Percentiles rank a stretch among this genome's conserved stretches.
Evolutionary conservation across 1,140 invertebrate genomes (phyloP).

Genomic region (Zaprionus camerounensis): DNA sequence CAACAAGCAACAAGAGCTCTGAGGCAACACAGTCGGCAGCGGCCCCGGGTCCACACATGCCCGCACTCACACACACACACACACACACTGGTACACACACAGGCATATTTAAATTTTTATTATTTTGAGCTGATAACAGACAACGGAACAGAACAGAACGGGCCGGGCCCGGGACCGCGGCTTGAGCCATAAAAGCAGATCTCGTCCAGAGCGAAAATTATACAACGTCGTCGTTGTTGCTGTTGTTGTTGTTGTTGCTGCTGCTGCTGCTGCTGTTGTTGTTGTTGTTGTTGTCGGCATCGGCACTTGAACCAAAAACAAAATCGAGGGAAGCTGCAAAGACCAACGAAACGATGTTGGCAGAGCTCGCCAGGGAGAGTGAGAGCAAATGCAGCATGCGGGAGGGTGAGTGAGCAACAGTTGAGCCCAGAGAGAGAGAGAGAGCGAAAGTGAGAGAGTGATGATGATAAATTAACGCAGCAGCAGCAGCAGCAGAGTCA

Average conservation of each 20-base stretch:
- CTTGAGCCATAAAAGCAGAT: constrained; percentile 75
- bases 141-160: constrained; percentile 54
- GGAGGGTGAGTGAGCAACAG: constrained; percentile 8
- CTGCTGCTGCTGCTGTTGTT: constrained; percentile 9
- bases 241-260: constrained; percentile 16
- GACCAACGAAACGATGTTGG: constrained; percentile 47
- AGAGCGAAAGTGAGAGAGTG: neutral
- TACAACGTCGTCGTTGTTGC: constrained; percentile 41
- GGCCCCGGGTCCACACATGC: constrained; percentile 61
- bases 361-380: constrained; percentile 1
- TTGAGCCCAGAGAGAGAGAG: constrained; percentile 3
- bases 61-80: constrained; percentile 31
- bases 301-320: constrained; percentile 71
- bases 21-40: constrained; percentile 37
- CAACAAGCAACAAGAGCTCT: constrained; percentile 15
- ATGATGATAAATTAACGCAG: constrained; percentile 1
- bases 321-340: constrained; percentile 75
- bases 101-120: constrained; percentile 79
- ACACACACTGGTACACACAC: constrained; percentile 16
- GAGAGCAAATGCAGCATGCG: neutral
- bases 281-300: constrained; percentile 28
- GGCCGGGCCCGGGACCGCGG: constrained; percentile 52
- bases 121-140: constrained; percentile 82
- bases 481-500: neutral
- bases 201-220: constrained; percentile 71